phyloP scores from a whole-genome alignment of 2,113 vertebrate species.

The Agelaius tricolor region DNA sequence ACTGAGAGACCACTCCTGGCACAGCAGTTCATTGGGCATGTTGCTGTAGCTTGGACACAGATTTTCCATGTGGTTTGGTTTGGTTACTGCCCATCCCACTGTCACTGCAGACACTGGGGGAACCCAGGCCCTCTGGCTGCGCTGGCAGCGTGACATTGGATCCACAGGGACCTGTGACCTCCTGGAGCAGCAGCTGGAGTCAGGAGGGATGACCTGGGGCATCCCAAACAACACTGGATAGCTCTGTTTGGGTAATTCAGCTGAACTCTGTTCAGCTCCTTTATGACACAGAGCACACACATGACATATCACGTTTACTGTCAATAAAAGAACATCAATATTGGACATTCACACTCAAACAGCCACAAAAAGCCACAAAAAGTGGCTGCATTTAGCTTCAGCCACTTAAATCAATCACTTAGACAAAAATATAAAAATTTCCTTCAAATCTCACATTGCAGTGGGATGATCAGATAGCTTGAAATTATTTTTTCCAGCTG shows the following conservation, averaged over 20 bases:
- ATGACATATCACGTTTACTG: neutral
- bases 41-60: neutral
- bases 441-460: neutral
- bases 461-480: conserved; percentile 6
- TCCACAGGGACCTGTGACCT: neutral
- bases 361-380: too few species aligned
- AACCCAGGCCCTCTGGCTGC: rapidly evolving
- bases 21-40: rapidly evolving
- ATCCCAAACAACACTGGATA: neutral
- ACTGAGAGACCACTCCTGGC: neutral
- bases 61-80: neutral
- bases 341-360: neutral
- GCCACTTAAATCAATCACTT: neutral
- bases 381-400: neutral
- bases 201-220: neutral
- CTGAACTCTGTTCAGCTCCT: neutral
- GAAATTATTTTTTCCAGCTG: conserved; percentile 35
- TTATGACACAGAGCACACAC: neutral
- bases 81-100: neutral
- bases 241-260: neutral
- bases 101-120: neutral
- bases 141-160: neutral
- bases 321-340: neutral
- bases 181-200: conserved; percentile 2
- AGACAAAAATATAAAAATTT: neutral